Percentiles rank a stretch among this genome's conserved stretches.
These are phyloP conservation scores for Monochamus saltuarius DNA, from an alignment of 1,140 invertebrate species.

Conservation along the genomic window DNA sequence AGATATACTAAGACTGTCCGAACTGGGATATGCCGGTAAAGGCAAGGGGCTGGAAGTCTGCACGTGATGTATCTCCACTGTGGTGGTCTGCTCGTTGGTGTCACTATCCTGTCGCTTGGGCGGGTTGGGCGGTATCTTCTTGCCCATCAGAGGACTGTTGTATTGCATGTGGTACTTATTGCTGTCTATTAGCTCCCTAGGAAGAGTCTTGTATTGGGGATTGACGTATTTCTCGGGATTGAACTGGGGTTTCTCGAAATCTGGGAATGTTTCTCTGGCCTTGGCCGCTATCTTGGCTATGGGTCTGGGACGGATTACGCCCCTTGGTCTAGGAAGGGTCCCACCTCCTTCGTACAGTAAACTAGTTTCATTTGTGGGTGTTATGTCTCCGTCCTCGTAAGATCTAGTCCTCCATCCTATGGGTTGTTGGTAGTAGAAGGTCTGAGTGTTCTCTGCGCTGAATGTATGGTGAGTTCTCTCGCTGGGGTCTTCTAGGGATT, in stretches of 20 bases:
- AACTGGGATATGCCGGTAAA: slow-evolving; percentile 62
- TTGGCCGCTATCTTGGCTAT: slow-evolving; percentile 80
- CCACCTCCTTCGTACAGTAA: slow-evolving; percentile 69
- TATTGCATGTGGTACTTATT: slow-evolving; percentile 47
- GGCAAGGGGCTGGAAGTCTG: slow-evolving; percentile 58
- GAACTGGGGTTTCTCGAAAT: slow-evolving; percentile 54
- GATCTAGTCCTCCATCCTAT: slow-evolving; percentile 72
- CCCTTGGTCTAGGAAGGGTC: slow-evolving; percentile 80
- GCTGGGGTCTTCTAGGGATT: slow-evolving; percentile 73
- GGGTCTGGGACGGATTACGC: slow-evolving; percentile 77
- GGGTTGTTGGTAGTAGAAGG: slow-evolving; percentile 55
- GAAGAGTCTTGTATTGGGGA: slow-evolving; percentile 54
- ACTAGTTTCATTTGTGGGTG: slow-evolving; percentile 78
- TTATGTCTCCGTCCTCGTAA: slow-evolving; percentile 87
- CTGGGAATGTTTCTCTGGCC: slow-evolving; percentile 52
- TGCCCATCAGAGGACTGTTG: slow-evolving; percentile 62
- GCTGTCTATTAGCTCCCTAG: slow-evolving; percentile 54
- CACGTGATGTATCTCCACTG: slow-evolving; percentile 64
- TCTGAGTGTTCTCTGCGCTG: slow-evolving; percentile 57
- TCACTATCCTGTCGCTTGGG: slow-evolving; percentile 66
- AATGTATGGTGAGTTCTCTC: slow-evolving; percentile 66
- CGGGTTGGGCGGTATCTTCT: slow-evolving; percentile 81
- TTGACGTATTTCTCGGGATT: slow-evolving; percentile 46
- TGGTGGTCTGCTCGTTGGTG: slow-evolving; percentile 51
- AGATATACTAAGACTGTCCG: slow-evolving; percentile 60